A percentile compares a stretch with the other conserved stretches of the same genome.
Evolutionary conservation across 2,113 vertebrate genomes (phyloP).

Genomic region (Ophthalmotilapia sp.): DNA sequence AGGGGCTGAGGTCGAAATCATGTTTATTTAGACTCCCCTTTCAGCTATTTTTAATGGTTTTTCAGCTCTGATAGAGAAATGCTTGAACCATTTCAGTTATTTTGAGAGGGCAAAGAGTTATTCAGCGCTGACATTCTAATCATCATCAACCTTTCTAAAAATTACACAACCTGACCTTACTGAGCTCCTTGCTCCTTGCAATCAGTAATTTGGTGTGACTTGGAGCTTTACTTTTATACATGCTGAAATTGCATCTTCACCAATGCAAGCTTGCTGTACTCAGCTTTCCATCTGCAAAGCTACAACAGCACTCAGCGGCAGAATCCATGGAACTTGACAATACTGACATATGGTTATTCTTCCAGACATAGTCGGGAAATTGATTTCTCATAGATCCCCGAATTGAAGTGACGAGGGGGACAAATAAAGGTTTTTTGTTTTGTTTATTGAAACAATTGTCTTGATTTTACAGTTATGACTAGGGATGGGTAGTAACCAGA

Average conservation of each 20-base stretch:
- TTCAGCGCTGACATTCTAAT: not conserved
- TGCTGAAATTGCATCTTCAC: constrained; percentile 8
- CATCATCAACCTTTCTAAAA: not conserved
- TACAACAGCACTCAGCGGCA: not conserved
- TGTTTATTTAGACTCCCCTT: not conserved
- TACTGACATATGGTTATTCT: constrained; percentile 50
- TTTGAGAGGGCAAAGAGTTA: not conserved
- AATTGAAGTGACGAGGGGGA: constrained; percentile 41
- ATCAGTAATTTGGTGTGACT: constrained; percentile 3
- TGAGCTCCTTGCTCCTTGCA: not conserved
- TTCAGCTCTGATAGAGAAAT: not conserved
- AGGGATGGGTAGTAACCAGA: no score
- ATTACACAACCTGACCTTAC: not conserved
- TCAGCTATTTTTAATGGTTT: not conserved
- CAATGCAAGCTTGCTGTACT: not conserved
- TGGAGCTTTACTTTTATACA: not conserved
- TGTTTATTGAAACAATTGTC: constrained; percentile 32
- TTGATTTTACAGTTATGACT: not conserved
- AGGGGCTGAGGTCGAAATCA: not conserved
- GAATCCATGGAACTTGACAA: not conserved
- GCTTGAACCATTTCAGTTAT: not conserved
- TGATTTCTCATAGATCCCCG: constrained; percentile 34
- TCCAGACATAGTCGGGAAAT: constrained; percentile 42
- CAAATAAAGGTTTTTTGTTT: constrained; percentile 36
- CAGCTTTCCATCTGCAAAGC: not conserved